Evolutionary conservation across 2,113 vertebrate species (phyloP).

Genomic region (Xyliphius kryptos): DNA sequence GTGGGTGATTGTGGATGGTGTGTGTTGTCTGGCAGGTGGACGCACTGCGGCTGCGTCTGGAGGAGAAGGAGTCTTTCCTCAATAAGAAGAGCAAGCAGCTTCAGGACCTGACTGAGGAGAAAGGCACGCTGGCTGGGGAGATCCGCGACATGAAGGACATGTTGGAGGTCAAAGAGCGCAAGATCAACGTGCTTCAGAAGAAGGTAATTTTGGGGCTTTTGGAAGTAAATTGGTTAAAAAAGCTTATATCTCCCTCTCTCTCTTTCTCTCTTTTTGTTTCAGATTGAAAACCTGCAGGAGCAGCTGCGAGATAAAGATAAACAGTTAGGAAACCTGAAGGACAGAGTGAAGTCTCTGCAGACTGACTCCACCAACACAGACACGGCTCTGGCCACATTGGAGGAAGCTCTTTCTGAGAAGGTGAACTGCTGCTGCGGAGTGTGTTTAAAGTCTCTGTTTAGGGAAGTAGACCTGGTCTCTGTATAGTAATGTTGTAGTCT

Average conservation of each 20-base stretch:
- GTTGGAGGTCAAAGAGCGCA: conserved; percentile 97
- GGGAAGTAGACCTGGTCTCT: too few species aligned
- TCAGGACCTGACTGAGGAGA: conserved; percentile 97
- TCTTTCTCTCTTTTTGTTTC: conserved; percentile 32
- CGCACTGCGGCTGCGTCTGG: conserved; percentile 87
- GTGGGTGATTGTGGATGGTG: not conserved
- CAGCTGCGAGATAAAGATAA: conserved; percentile 98
- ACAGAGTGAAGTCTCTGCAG: conserved; percentile 94
- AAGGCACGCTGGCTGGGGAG: conserved; percentile 91
- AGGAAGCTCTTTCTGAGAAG: conserved; percentile 97
- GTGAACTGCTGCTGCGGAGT: too few species aligned
- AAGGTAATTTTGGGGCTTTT: too few species aligned
- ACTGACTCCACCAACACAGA: conserved; percentile 98
- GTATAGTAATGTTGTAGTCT: too few species aligned
- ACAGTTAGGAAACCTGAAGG: conserved; percentile 91
- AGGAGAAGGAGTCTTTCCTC: conserved; percentile 96
- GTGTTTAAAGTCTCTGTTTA: too few species aligned
- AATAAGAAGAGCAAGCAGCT: conserved; percentile 99
- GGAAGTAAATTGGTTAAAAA: too few species aligned
- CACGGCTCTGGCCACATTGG: conserved; percentile 91
- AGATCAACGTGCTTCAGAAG: conserved; percentile 97
- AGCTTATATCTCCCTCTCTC: not conserved
- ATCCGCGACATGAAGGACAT: conserved; percentile 99
- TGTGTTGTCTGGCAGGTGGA: conserved; percentile 72
- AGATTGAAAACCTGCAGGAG: conserved; percentile 98